phyloP scores from a whole-genome alignment of 2,113 vertebrate species.

The Myxocyprinus asiaticus region DNA sequence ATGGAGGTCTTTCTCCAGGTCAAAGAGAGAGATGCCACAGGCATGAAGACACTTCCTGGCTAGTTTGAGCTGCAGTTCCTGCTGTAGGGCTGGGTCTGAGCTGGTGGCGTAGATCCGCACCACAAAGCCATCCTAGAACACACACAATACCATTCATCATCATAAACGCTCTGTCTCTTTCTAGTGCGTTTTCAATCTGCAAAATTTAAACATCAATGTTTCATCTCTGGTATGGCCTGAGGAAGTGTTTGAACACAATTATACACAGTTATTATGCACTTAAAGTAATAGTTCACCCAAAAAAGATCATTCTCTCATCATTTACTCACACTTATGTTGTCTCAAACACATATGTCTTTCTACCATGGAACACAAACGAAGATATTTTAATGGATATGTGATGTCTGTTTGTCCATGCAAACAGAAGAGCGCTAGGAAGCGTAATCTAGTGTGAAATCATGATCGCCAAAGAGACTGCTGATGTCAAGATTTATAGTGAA shows the following conservation, averaged over 20 bases:
- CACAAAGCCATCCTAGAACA: conserved; percentile 92
- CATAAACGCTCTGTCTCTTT: not conserved
- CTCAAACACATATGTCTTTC: too few relatives aligned
- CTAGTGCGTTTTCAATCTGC: not conserved
- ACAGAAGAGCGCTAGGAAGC: too few relatives aligned
- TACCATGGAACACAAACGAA: too few relatives aligned
- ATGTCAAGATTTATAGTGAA: too few relatives aligned
- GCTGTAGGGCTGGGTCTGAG: conserved; percentile 91
- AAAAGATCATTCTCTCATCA: too few relatives aligned
- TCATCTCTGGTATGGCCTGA: not conserved
- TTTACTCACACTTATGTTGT: too few relatives aligned
- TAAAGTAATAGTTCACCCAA: too few relatives aligned
- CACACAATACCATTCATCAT: conserved; percentile 13
- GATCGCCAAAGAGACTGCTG: too few relatives aligned
- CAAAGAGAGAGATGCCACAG: conserved; percentile 96
- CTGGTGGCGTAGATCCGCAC: conserved; percentile 96
- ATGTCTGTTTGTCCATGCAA: too few relatives aligned
- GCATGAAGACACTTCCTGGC: conserved; percentile 98
- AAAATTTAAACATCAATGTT: not conserved
- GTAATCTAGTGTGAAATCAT: too few relatives aligned
- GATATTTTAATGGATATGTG: too few relatives aligned
- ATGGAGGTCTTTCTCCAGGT: conserved; percentile 97
- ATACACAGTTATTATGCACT: not conserved
- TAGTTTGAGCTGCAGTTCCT: conserved; percentile 97
- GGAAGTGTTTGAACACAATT: not conserved